Base-by-base conservation (phyloP, 2,797 vertebrate genomes). In the Eleutherodactylus coqui region DNA sequence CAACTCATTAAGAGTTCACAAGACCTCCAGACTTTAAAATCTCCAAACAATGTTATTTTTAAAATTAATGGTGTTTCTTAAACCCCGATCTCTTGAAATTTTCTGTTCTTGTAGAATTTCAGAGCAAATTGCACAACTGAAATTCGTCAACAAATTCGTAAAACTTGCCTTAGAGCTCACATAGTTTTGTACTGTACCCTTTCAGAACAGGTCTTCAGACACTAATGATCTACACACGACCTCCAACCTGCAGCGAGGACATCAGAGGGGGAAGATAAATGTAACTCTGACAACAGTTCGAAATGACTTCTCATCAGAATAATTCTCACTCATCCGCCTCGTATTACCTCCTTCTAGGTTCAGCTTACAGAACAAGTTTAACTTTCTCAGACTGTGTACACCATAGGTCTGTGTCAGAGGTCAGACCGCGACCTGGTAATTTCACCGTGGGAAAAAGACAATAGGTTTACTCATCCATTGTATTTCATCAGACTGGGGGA, bases 331-430 rank as follows among this genome's bases (percentile, higher is more conserved):
- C 51, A n/a, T 27, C 51, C 76, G 53, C 21, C 62, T 76, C 73
- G 27, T 73, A 45, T 62, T 11, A 73, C 69, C 51, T 83, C n/a
- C 43, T 72, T 72, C 69, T 72, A n/a, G 45, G 84, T 60, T 81
- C 70, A 86, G 17, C 27, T 75, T 49, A 64, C 78, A 75, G 72
- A 82, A 73, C 38, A 45, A 73, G 67, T 73, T 55, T 60, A 62
- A 76, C 70, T 55, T 82, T 86, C 78, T 43, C 79, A 69, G 27
- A 29, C 60, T 70, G 73, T 83, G 60, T 38, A 77, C n/a, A 53
- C 83, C 72, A 86, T 69, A 64, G 55, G 55, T 32, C 67, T 77
- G 32, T 77, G 79, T 82, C 80, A 86, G 85, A 82, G 85, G 79
- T 83, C 85, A 77, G 70, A 51, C 80, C 10, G 41, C 55, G 73